These are phyloP conservation scores for Agelaius tricolor DNA, from an alignment of 2,113 vertebrate genomes.

Conservation along the genomic window DNA sequence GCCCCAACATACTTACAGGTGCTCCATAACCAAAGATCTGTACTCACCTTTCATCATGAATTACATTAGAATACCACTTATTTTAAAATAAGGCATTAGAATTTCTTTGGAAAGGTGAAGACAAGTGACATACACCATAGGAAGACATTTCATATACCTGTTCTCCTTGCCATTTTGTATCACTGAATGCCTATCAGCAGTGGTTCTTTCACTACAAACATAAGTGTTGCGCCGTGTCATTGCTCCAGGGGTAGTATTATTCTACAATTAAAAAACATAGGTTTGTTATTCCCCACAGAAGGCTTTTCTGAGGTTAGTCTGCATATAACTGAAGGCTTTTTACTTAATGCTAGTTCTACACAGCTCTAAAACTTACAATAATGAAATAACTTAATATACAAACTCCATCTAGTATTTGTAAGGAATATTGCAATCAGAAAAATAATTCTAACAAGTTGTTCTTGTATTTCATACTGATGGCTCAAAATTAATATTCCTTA, in stretches of 20 bases:
- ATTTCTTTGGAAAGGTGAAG: not conserved
- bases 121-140: constrained; percentile 27
- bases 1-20: constrained; percentile 8
- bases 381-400: not conserved
- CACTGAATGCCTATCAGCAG: constrained; percentile 90
- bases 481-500: not conserved
- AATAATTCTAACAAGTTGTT: not conserved
- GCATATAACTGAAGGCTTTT: not conserved
- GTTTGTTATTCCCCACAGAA: constrained; percentile 22
- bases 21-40: not conserved
- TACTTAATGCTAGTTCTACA: not conserved
- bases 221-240: constrained; percentile 97
- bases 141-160: constrained; percentile 80
- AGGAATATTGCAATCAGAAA: not conserved
- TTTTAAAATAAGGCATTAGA: constrained; percentile 9
- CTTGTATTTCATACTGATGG: not conserved
- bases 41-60: constrained; percentile 54
- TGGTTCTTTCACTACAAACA: constrained; percentile 92
- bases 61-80: not conserved
- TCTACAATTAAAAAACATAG: constrained; percentile 75
- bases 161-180: constrained; percentile 98
- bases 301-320: not conserved
- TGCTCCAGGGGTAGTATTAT: constrained; percentile 86
- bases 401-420: not conserved
- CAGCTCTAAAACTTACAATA: not conserved